A percentile compares a stretch with the other conserved stretches of the same genome.
These are phyloP conservation scores for Spea hammondii DNA, from an alignment of 2,797 vertebrate genomes.

Conservation along the genomic window DNA sequence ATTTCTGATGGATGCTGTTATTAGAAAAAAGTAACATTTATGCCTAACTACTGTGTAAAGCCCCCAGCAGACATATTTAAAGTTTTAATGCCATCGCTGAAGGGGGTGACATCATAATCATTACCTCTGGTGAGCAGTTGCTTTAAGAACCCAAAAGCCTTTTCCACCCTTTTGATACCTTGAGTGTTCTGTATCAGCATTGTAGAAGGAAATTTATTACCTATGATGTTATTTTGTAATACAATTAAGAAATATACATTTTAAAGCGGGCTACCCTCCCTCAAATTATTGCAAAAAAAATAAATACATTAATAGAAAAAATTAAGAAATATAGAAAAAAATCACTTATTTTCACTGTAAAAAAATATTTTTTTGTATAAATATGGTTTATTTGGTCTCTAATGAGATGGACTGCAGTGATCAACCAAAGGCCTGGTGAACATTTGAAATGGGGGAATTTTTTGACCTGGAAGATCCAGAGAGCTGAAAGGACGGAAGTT, in stretches of 20 bases:
- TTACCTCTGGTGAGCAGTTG: conserved; percentile 54
- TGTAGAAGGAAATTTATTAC: conserved; percentile 74
- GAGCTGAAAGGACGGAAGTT: conserved; percentile 40
- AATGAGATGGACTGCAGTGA: conserved; percentile 61
- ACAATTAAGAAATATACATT: conserved; percentile 58
- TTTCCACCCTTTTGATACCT: conserved; percentile 73
- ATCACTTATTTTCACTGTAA: conserved; percentile 70
- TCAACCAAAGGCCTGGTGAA: conserved; percentile 49
- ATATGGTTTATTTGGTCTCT: conserved; percentile 66
- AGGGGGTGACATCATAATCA: conserved; percentile 56
- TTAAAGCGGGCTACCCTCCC: conserved; percentile 63
- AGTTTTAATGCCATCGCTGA: conserved; percentile 52
- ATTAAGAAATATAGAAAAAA: conserved; percentile 51
- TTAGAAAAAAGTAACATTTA: conserved; percentile 41
- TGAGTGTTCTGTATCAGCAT: conserved; percentile 66
- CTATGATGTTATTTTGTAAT: conserved; percentile 73
- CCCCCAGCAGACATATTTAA: conserved; percentile 18
- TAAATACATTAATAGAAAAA: conserved; percentile 17
- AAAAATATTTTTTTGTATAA: conserved; percentile 62
- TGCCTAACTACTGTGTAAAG: conserved; percentile 55
- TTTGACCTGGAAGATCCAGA: conserved; percentile 46
- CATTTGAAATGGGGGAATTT: background rate
- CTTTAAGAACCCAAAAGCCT: conserved; percentile 65
- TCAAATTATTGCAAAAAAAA: conserved; percentile 63
- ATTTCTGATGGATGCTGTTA: conserved; percentile 56